Base-by-base conservation (phyloP, 30 jellyfish, hydroid and myxozoan species). In the Hydractinia symbiolongicarpus region DNA sequence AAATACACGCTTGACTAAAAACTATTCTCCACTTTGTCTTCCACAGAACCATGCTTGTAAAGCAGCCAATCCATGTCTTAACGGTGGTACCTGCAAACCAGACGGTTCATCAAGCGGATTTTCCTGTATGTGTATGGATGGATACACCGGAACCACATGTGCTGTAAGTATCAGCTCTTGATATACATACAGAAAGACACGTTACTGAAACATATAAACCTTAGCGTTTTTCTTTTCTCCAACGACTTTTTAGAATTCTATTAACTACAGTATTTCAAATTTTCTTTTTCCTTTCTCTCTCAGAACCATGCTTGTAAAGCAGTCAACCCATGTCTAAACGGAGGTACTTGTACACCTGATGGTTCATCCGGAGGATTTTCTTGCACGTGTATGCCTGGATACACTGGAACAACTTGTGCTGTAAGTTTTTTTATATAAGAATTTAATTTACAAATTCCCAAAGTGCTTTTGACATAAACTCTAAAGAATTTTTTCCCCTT, bases 351-450 rank as follows among this genome's bases (percentile, higher is more conserved):
- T 6, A 64, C 74, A 6, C 74, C 74, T 0, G 74, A 64, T 64
- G 74, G 74, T n/a, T 64, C 74, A 7, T 6, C 9, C 2, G 74
- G 74, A 0, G 74, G 74, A 6, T 64, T 64, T 51, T 64, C 82
- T 49, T 87, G 95, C 51, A 91, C 76, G 66, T 87, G 95, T 78
- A 87, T 79, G 69, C 88, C 95, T 8, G 95, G 95, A 8, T 82
- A 64, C 50, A 81, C 77, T 57, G 95, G 95, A 4, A 81, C 82
- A 53, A 88, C 90, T 1, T 87, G 72, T 81, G 77, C 77, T 6
- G 74, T 64, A 64, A 64, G 74, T 64, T 64, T 64, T 13, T 30
- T 30, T 30, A 0, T 30, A 2, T 2, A 30, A 30, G 44, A 30
- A 30, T 30, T 30, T 30, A 2, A 30, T 30, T 30, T 30, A 2